Base-by-base conservation (phyloP, 2,888 invertebrate species). In the Aleiodes testaceus region DNA sequence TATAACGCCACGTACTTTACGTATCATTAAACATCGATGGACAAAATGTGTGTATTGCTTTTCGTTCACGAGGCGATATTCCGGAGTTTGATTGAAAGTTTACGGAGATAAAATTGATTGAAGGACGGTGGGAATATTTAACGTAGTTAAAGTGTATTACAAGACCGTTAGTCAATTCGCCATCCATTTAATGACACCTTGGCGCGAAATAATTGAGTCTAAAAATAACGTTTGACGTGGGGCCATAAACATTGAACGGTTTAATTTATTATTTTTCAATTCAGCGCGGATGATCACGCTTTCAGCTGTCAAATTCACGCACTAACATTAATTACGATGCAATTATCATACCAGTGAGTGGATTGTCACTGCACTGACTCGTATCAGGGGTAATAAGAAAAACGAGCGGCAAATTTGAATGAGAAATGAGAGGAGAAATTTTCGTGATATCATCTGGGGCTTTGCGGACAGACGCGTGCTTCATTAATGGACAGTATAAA, bases 151-250 rank as follows among this genome's bases (percentile, higher is more conserved):
- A 74, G 53, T 71, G 72, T 69, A 72, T 72, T 72, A 71, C 69
- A 72, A 73, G 72, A 74, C 69, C 66, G 69, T 47, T 61, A 69
- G 74, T 69, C 69, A 69, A n/a, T 9, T 71, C 64, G 64, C 44
- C 14, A 71, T 67, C 69, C 72, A 71, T 72, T 74, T 74, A 75
- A 75, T 75, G 72, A 74, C 75, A 75, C 75, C 71, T 74, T 63
- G 63, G 64, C 11, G 36, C 66, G 64, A 1, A 9, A 68, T 75
- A 75, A 75, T 75, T 75, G 75, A 75, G 72, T 72, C 69, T 67
- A 65, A 74, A 74, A 74, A 73, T 75, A 75, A 69, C 74, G 5
- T 72, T 14, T n/a, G 59, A 42, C n/a, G 53, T 42, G 59, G 7
- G 18, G 59, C 42, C 42, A 59, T 59, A 59, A 59, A 36, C 59